Evolutionary conservation across 1,140 invertebrate genomes (phyloP).

Genomic region (Temnothorax nylanderi): DNA sequence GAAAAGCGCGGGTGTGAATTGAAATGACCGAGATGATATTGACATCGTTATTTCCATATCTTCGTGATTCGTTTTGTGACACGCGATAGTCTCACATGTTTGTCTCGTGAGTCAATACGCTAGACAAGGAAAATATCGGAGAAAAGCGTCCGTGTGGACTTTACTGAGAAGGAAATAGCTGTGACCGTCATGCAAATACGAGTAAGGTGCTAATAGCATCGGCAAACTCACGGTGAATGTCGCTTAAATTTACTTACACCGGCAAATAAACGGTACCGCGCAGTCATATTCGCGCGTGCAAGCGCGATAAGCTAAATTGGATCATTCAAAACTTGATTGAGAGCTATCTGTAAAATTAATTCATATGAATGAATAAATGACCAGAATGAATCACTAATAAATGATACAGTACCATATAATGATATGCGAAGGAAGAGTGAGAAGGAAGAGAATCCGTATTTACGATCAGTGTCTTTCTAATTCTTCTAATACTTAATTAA

Average conservation of each 20-base stretch:
- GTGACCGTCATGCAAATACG: slow-evolving; percentile 27
- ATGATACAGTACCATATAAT: not conserved
- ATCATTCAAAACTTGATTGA: not conserved
- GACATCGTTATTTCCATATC: slow-evolving; percentile 33
- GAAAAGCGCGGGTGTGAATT: not conserved
- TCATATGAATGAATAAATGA: not conserved
- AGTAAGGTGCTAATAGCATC: slow-evolving; percentile 33
- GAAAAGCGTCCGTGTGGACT: not conserved
- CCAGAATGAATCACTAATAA: not conserved
- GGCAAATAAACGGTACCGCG: not conserved
- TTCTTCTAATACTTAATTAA: not conserved
- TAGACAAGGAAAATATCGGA: not conserved
- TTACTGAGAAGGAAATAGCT: slow-evolving; percentile 10
- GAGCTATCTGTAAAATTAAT: not conserved
- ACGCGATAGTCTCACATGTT: slow-evolving; percentile 6
- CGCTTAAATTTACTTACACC: slow-evolving; percentile 30
- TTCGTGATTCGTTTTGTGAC: not conserved
- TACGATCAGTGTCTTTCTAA: not conserved
- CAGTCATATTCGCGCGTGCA: not conserved
- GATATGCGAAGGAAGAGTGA: not conserved
- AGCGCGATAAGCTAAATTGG: not conserved
- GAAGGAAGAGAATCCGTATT: not conserved
- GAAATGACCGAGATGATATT: not conserved
- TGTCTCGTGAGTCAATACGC: slow-evolving; percentile 12
- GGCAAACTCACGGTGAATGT: not conserved